Evolutionary conservation across 2,888 invertebrate species (phyloP).

Genomic region (Merodon equestris): DNA sequence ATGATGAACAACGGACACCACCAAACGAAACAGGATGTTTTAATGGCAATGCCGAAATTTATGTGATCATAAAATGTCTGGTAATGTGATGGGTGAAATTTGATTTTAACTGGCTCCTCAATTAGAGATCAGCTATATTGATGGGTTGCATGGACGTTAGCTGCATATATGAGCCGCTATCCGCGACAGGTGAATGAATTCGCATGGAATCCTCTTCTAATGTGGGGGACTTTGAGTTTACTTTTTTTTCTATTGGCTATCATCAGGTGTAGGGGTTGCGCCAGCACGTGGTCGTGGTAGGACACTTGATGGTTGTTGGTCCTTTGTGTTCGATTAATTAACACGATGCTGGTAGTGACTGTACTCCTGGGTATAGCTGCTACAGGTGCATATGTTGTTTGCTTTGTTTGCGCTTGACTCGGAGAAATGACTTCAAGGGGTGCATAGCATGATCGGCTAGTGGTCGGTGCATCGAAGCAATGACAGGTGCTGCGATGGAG

Average conservation of each 20-base stretch:
- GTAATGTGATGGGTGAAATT: constrained; percentile 59
- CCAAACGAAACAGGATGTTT: constrained; percentile 51
- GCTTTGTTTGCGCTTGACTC: constrained; percentile 27
- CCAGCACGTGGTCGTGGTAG: not conserved
- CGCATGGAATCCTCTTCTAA: not conserved
- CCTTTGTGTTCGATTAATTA: constrained; percentile 14
- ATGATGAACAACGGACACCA: no score
- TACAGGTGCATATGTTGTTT: constrained; percentile 54
- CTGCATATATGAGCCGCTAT: no score
- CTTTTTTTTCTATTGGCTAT: no score
- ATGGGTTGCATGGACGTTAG: constrained; percentile 52
- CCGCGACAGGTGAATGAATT: constrained; percentile 49
- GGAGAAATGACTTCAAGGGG: constrained; percentile 2
- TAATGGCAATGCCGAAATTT: constrained; percentile 54
- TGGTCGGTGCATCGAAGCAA: not conserved
- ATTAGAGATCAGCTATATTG: constrained; percentile 54
- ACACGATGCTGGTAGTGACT: constrained; percentile 36
- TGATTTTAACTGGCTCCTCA: constrained; percentile 58
- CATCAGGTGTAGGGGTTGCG: not conserved
- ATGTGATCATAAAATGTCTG: constrained; percentile 60
- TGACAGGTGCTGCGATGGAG: constrained; percentile 21
- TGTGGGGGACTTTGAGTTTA: no score
- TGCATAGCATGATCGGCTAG: not conserved
- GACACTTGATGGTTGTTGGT: no score
- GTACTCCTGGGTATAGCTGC: constrained; percentile 29